A percentile compares a stretch with the other conserved stretches of the same genome.
Evolutionary conservation across 2,113 vertebrate genomes (phyloP).

Genomic region (Eira barbara): DNA sequence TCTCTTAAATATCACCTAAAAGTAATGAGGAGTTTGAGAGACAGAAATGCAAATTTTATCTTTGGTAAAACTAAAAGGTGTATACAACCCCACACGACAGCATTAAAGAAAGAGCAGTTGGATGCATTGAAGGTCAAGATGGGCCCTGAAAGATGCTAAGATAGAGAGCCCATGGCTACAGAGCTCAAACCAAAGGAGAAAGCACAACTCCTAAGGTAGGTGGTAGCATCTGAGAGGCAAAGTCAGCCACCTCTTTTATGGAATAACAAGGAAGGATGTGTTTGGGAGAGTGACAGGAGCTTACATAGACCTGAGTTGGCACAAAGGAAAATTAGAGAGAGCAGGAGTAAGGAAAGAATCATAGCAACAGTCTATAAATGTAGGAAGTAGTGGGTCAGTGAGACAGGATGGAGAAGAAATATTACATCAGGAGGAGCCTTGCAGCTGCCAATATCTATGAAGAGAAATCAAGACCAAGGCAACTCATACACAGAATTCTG

Average conservation of each 20-base stretch:
- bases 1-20: constrained; percentile 2
- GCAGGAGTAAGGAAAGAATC: background rate
- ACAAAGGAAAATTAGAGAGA: constrained; percentile 1
- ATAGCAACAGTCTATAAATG: background rate
- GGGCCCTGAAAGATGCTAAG: background rate
- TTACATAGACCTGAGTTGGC: background rate
- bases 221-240: background rate
- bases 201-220: background rate
- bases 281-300: background rate
- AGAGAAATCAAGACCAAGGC: background rate
- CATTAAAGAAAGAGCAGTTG: background rate
- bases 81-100: background rate
- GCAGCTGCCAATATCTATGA: background rate
- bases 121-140: background rate
- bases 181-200: background rate
- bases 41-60: background rate
- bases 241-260: background rate
- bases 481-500: background rate
- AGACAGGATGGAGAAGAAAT: background rate
- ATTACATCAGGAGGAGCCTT: background rate
- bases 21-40: background rate
- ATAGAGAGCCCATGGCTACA: background rate
- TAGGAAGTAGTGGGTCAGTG: background rate
- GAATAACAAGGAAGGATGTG: background rate
- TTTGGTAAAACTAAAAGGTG: background rate